These are phyloP conservation scores for Leptestheria dahalacensis DNA, from an alignment of 1,140 invertebrate species.

Conservation along the genomic window DNA sequence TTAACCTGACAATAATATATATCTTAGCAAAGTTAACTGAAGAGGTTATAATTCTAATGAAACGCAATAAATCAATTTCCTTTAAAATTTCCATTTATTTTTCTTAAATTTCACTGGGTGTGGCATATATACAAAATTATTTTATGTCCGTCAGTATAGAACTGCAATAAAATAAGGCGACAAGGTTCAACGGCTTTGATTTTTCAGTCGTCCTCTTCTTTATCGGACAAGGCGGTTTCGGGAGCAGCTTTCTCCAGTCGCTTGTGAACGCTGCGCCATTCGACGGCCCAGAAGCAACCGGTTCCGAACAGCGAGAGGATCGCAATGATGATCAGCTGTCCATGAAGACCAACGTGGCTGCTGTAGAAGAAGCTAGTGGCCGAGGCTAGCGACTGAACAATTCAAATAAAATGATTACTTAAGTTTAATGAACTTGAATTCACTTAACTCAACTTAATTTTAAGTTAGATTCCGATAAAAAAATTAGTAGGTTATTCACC, in stretches of 20 bases:
- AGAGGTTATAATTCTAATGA: too few species aligned
- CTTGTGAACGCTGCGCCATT: constrained; percentile 34
- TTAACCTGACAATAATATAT: too few species aligned
- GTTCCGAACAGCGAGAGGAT: constrained; percentile 58
- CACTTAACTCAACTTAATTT: too few species aligned
- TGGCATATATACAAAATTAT: too few species aligned
- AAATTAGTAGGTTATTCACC: constrained; percentile 32
- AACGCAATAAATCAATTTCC: too few species aligned
- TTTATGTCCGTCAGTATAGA: too few species aligned
- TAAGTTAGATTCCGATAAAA: constrained; percentile 1
- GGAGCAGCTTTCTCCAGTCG: not conserved
- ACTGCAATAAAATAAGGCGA: too few species aligned
- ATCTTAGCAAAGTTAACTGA: too few species aligned
- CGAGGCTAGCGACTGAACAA: constrained; percentile 65
- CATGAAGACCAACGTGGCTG: constrained; percentile 49
- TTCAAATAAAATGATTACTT: too few species aligned
- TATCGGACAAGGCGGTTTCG: not conserved
- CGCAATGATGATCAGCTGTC: constrained; percentile 63
- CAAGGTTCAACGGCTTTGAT: not conserved
- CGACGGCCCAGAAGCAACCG: constrained; percentile 61
- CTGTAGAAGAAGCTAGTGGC: constrained; percentile 83
- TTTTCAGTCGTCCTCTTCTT: not conserved
- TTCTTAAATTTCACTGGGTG: too few species aligned
- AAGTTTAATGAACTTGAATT: too few species aligned
- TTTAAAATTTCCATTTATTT: too few species aligned